Base-by-base conservation (phyloP, 2,113 vertebrate species). In the Chelonoidis abingdonii region DNA sequence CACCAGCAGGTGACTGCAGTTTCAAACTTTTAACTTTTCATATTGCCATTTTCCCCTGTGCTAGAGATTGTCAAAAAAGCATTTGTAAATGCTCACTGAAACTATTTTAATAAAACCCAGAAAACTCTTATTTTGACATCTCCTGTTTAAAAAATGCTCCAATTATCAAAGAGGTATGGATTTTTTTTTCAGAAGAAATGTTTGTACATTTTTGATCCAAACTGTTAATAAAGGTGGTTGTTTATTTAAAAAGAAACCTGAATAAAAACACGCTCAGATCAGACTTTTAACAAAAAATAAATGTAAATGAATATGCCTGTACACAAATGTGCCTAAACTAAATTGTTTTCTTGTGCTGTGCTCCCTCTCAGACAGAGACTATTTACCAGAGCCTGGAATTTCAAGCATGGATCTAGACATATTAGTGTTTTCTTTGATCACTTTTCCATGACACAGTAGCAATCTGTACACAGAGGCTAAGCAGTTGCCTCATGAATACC, bases 341-440 rank as follows among this genome's bases (percentile, higher is more conserved):
- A 76, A 87, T 96, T 93, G 8, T 88, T 94, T 92, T 93, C 19
- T 52, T 89, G 21, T 44, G 72, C 49, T 93, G 54, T 41, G 31
- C 49, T 94, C 62, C 76, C 92, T 96, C 89, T 91, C 41, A 44
- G 24, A 24, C 62, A 85, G 78, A 85, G 41, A 84, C 14, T 9
- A 0, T 62, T 92, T 79, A 10, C 72, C 80, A 14, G 21, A 80
- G 38, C 12, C 0, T 0, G 17, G 38, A 94, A 87, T 53, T 92
- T 84, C 25, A 95, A 85, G 57, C 85, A 95, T 84, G 96, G 92
- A 95, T 95, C 87, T 93, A n/a, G n/a, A 94, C 22, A 59, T 80
- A 94, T 84, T 80, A 89, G 91, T 93, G 92, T 82, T 88, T 90
- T 52, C 85, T 97, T 97, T 96, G 92, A 97, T 95, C 81, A 83